Percentiles rank a stretch among this genome's conserved stretches.
These are phyloP conservation scores for Argyra leucocephala DNA, from an alignment of 2,888 invertebrate genomes.

Conservation along the genomic window DNA sequence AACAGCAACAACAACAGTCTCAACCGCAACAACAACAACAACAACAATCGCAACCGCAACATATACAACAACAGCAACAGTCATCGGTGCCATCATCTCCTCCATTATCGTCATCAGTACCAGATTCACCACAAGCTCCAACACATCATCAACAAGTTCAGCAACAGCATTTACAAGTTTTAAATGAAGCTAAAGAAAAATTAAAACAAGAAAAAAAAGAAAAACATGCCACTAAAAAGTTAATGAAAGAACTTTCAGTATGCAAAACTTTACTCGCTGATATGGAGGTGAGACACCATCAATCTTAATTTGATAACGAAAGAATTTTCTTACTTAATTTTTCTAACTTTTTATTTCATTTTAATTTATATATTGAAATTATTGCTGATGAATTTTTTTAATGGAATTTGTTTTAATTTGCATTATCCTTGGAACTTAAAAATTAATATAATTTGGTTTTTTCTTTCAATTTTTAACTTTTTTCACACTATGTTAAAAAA, in stretches of 20 bases:
- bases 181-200: slow-evolving; percentile 43
- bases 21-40: slow-evolving; percentile 18
- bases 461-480: not conserved
- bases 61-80: slow-evolving; percentile 21
- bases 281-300: slow-evolving; percentile 54
- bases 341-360: not conserved
- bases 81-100: not conserved
- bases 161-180: slow-evolving; percentile 35
- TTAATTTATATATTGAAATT: not conserved
- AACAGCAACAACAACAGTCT: slow-evolving; percentile 22
- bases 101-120: not conserved
- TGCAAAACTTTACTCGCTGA: slow-evolving; percentile 76
- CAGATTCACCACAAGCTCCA: slow-evolving; percentile 8
- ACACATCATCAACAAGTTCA: slow-evolving; percentile 30
- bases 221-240: slow-evolving; percentile 50
- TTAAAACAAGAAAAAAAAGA: slow-evolving; percentile 43
- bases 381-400: not conserved
- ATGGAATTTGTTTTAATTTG: not conserved
- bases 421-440: not conserved
- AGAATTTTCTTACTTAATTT: not conserved
- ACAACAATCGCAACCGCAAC: slow-evolving; percentile 27
- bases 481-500: not conserved
- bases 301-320: not conserved
- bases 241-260: slow-evolving; percentile 65
- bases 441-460: not conserved